Conservation (phyloP, 2,113 vertebrate species). For the Acinonyx jubatus region DNA sequence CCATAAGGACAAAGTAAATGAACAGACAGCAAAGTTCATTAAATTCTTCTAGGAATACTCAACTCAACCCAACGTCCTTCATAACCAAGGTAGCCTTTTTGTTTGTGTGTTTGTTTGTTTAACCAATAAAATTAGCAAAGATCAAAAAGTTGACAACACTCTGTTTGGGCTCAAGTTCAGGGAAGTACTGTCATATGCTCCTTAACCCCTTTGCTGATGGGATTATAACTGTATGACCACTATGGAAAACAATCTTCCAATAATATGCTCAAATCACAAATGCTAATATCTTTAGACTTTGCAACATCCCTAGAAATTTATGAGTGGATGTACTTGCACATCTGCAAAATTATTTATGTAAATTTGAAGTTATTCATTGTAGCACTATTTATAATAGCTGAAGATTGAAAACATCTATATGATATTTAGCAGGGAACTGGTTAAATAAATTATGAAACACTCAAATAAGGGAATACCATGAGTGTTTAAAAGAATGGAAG, state of each 20-base stretch:
- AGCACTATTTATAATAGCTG: background rate
- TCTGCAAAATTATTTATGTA: background rate
- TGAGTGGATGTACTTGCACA: background rate
- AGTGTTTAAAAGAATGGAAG: background rate
- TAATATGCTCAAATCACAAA: background rate
- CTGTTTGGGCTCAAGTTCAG: background rate
- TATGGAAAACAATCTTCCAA: background rate
- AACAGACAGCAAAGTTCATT: background rate
- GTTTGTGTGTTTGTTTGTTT: background rate
- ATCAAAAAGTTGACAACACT: background rate
- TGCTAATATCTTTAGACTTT: background rate
- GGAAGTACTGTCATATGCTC: background rate
- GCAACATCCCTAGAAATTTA: background rate
- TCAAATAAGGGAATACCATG: background rate
- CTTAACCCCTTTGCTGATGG: background rate
- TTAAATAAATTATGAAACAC: background rate
- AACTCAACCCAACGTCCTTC: background rate
- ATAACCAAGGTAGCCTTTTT: background rate
- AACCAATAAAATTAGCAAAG: background rate
- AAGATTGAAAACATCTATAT: background rate
- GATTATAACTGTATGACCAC: background rate
- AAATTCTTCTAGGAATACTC: background rate
- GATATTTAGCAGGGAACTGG: background rate
- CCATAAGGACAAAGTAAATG: background rate
- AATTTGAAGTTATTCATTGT: background rate